Base-by-base conservation (phyloP, 2,113 vertebrate species). In the Aspiorhynchus laticeps region DNA sequence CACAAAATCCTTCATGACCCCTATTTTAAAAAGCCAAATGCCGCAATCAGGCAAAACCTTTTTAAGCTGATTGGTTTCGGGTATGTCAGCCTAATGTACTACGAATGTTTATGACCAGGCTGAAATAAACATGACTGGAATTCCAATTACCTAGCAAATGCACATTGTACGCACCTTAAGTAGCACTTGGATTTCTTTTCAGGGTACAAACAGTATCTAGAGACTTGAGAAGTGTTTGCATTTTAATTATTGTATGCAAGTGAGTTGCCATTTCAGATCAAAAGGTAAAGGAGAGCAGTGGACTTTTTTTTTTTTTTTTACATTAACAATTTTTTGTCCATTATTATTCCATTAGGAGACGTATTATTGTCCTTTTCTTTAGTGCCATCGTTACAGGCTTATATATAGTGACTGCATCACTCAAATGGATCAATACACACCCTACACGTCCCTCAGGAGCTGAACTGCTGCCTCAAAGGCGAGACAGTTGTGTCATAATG, bases 41-140 rank as follows among this genome's bases (percentile, higher is more conserved):
- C 89, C 43, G 77, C 80, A 78, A 76, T 88, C 80, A 53, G 48
- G 17, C 63, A 46, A 83, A 80, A 75, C 84, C 80, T 84, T 86
- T 89, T 85, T 26, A 80, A 82, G 80, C 59, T 84, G 89, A 82
- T 87, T 85, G 33, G 85, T 88, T 87, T 82, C 48, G 51, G 51
- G 48, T 31, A 43, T 75, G 33, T 48, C 86, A 56, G 76, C 48
- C 84, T 80, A 65, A 78, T 83, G 76, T 65, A 46, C 59, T 28
- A 53, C 3, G 10, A 48, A 46, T 28, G 33, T 63, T 77, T 33
- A 33, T 12, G 5, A 19, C n/a, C 59, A 41, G 74, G 26, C 26
- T 43, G 21, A 85, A 73, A 53, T 83, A 63, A 84, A 56, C 77
- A 41, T 82, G 48, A 80, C 43, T 53, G 51, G 71, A 80, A 87